These are phyloP conservation scores for Stenopsyche tienmushanensis DNA, from an alignment of 1,140 invertebrate species.

Conservation along the genomic window DNA sequence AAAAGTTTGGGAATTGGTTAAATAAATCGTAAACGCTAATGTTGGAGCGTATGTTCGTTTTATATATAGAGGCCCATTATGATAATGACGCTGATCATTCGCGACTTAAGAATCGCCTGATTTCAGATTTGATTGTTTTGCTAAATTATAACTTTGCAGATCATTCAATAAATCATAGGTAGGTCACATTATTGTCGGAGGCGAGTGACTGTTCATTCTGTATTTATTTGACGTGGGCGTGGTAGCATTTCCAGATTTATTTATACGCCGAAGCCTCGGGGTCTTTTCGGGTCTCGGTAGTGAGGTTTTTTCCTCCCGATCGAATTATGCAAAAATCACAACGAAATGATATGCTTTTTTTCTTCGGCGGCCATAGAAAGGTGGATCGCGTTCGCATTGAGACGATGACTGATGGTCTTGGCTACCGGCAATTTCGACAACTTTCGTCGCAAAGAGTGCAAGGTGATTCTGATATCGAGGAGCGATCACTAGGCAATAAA, in stretches of 20 bases:
- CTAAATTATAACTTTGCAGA: slow-evolving; percentile 33
- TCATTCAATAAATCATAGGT: slow-evolving; percentile 37
- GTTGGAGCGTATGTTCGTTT: too few relatives aligned
- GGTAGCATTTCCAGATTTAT: slow-evolving; percentile 6
- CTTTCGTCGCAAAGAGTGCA: too few relatives aligned
- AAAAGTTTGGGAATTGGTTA: too few relatives aligned
- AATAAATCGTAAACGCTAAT: too few relatives aligned
- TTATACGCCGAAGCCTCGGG: neutral
- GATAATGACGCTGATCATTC: slow-evolving; percentile 8
- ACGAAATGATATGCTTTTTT: too few relatives aligned
- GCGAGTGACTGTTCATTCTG: neutral
- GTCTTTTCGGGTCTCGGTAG: neutral
- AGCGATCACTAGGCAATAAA: too few relatives aligned
- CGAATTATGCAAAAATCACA: neutral
- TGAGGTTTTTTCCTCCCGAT: too few relatives aligned
- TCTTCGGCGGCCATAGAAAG: neutral
- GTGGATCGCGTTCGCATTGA: too few relatives aligned
- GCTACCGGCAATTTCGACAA: too few relatives aligned
- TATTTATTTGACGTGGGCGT: neutral
- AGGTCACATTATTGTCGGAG: slow-evolving; percentile 23
- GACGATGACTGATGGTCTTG: too few relatives aligned
- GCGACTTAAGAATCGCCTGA: neutral
- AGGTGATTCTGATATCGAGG: too few relatives aligned
- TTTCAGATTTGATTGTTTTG: slow-evolving; percentile 38
- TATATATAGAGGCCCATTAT: too few relatives aligned